Evolutionary conservation across 2,888 invertebrate genomes (phyloP).

Genomic region (Pinctada fucata): DNA sequence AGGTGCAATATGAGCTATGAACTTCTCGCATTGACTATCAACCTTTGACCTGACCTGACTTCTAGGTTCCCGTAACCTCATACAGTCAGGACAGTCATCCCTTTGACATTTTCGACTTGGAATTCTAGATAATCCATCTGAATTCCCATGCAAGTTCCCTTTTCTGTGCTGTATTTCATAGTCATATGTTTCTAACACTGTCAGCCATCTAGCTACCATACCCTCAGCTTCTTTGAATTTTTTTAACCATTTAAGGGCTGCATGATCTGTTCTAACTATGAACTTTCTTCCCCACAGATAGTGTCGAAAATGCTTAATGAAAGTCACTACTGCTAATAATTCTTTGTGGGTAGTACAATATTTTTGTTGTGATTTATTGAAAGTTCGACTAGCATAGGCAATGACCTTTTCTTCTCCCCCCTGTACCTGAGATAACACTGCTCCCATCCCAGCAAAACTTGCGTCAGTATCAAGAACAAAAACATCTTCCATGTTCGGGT

Average conservation of each 20-base stretch:
- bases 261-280: conserved; percentile 55
- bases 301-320: conserved; percentile 21
- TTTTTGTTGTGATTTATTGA: conserved; percentile 35
- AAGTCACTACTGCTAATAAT: conserved; percentile 29
- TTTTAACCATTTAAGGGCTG: conserved; percentile 39
- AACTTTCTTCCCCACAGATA: conserved; percentile 30
- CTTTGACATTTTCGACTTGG: background rate
- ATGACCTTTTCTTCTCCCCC: too few species aligned
- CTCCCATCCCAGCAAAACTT: too few species aligned
- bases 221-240: conserved; percentile 37
- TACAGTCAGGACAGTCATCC: background rate
- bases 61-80: too few species aligned
- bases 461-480: too few species aligned
- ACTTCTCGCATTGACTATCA: too few species aligned
- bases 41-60: too few species aligned
- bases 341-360: conserved; percentile 25
- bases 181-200: conserved; percentile 33
- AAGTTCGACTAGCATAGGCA: background rate
- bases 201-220: conserved; percentile 39
- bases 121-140: conserved; percentile 32
- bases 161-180: conserved; percentile 30
- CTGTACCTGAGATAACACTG: too few species aligned
- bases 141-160: conserved; percentile 32
- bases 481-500: too few species aligned
- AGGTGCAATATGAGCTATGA: background rate